Evolutionary conservation across 2,888 invertebrate genomes (phyloP).

Genomic region (Lycocerus yunnanus): DNA sequence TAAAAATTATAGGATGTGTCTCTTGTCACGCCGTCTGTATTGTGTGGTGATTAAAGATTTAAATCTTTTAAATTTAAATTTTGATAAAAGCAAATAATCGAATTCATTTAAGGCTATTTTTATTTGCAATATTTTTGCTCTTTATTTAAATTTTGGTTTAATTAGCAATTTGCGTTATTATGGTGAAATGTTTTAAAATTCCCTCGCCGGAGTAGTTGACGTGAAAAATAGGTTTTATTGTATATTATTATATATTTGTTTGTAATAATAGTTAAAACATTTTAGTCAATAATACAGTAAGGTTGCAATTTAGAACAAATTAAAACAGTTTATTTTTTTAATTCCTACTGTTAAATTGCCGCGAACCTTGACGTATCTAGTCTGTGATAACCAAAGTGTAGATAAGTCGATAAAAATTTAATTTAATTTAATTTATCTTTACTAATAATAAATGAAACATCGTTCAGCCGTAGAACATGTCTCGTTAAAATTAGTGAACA

Average conservation of each 20-base stretch:
- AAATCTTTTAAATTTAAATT: neutral
- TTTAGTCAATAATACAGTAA: neutral
- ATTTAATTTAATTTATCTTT: neutral
- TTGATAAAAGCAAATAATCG: neutral
- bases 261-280: neutral
- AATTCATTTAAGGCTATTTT: neutral
- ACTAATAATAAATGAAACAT: neutral
- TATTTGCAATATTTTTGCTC: neutral
- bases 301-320: neutral
- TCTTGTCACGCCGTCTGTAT: neutral
- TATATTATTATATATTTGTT: neutral
- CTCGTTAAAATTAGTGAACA: neutral
- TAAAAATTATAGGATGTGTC: neutral
- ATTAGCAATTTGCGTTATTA: neutral
- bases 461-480: neutral
- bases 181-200: neutral
- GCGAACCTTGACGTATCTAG: neutral
- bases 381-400: neutral
- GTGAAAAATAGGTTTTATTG: neutral
- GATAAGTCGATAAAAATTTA: neutral
- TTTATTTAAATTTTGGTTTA: neutral
- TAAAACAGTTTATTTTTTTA: neutral
- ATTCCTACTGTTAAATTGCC: neutral
- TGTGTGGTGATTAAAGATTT: neutral
- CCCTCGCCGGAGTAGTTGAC: neutral